These are phyloP conservation scores for Drosophila demipolita DNA, from an alignment of 2,888 invertebrate genomes.

Conservation along the genomic window DNA sequence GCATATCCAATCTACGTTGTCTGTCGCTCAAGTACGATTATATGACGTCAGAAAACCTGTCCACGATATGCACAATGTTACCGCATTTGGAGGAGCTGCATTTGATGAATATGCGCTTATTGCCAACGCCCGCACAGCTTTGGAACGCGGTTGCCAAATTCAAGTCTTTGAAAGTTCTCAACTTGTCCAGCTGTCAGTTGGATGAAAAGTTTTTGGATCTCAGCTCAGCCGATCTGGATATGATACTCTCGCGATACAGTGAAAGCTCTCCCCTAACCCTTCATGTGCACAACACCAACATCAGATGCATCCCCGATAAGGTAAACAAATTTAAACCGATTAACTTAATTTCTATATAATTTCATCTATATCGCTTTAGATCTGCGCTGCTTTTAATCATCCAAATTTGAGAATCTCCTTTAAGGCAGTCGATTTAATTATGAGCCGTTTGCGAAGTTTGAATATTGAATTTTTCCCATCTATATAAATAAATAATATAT, in stretches of 20 bases:
- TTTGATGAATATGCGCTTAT: slow-evolving; percentile 46
- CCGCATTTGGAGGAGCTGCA: slow-evolving; percentile 59
- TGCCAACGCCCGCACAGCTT: slow-evolving; percentile 44
- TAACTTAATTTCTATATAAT: not conserved
- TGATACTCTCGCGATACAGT: not conserved
- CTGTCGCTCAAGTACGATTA: slow-evolving; percentile 54
- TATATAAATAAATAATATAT: not conserved
- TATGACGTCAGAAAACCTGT: slow-evolving; percentile 40
- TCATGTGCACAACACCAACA: slow-evolving; percentile 27
- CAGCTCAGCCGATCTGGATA: not conserved
- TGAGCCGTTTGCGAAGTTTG: slow-evolving; percentile 27
- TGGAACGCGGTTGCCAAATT: slow-evolving; percentile 41
- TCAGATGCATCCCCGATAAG: not conserved
- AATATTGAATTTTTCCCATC: slow-evolving; percentile 34
- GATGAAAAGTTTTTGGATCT: slow-evolving; percentile 18
- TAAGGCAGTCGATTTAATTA: slow-evolving; percentile 26
- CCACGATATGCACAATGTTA: slow-evolving; percentile 30
- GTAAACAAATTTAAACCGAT: slow-evolving; percentile 1
- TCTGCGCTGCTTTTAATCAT: slow-evolving; percentile 26
- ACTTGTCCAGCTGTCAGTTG: slow-evolving; percentile 42
- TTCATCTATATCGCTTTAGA: slow-evolving; percentile 8
- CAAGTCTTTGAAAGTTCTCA: slow-evolving; percentile 21
- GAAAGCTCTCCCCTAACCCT: slow-evolving; percentile 28
- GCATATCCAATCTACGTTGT: slow-evolving; percentile 42
- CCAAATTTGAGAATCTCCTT: slow-evolving; percentile 33